Evolutionary conservation across 2,888 invertebrate species (phyloP).

Genomic region (Eupithecia subfuscata): DNA sequence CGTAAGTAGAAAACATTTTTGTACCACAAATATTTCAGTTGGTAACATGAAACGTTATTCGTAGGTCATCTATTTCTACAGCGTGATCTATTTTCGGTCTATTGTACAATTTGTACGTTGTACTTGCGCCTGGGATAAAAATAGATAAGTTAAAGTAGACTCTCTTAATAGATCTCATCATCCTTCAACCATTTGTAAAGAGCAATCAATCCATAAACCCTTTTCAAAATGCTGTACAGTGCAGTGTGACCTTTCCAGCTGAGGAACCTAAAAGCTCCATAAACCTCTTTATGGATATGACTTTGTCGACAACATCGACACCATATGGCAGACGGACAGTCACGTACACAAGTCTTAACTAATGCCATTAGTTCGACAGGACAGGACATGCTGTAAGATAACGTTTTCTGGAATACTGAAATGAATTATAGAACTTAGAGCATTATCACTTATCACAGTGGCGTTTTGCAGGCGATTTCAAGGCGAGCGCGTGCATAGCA

Average conservation of each 20-base stretch:
- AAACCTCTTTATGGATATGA: slow-evolving; percentile 75
- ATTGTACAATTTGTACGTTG: neutral
- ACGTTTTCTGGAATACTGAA: neutral
- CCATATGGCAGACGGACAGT: slow-evolving; percentile 77
- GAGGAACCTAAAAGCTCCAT: slow-evolving; percentile 70
- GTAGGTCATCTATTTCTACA: neutral
- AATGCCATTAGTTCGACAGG: neutral
- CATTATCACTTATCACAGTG: too few species aligned
- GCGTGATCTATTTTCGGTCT: neutral
- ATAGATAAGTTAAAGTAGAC: neutral
- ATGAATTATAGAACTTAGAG: neutral
- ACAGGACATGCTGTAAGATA: neutral
- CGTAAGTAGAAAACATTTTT: neutral
- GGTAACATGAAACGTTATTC: neutral
- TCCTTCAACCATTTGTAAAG: neutral
- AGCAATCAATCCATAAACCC: slow-evolving; percentile 14
- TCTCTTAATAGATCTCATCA: neutral
- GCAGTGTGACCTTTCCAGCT: slow-evolving; percentile 55
- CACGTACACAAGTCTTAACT: slow-evolving; percentile 53
- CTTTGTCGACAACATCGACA: slow-evolving; percentile 64
- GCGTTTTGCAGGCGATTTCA: too few species aligned
- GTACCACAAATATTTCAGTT: neutral
- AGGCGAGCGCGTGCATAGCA: too few species aligned
- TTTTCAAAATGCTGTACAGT: slow-evolving; percentile 6
- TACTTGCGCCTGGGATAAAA: neutral